Evolutionary conservation across 1,140 invertebrate species (phyloP), one percentile per base, ranked within the genome.

Genomic region (Microvelia longipes): DNA sequence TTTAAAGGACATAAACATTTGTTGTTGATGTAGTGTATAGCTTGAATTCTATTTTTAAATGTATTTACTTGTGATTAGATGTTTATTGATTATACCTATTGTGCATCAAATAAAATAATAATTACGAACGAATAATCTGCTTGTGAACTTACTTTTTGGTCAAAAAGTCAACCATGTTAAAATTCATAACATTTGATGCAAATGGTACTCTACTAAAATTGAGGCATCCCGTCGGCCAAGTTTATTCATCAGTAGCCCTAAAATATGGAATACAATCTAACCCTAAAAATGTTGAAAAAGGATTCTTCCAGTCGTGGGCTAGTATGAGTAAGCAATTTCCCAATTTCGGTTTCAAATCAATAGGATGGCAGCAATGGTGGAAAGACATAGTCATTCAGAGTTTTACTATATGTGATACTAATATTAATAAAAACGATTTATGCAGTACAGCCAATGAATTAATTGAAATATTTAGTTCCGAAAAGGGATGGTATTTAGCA

Each of bases 301-400:
- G 86, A 74, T 89, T 92, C 72, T 85, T 85, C 78, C 75, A 76
- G 24, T 84, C 84, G 71, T 91, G 84, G 77, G 84, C 81, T 71
- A 75, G 77, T 13, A 83, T 92, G 79, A 85, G 82, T 72, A 74
- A 77, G 62, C 78, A 86, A 68, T 85, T 92, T 81, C 93, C 92
- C 11, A 90, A 93, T 80, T 96, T 87, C 80, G 93, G 92, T 0
- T 80, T 81, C 70, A 77, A 81, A 24, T 85, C 85, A 0, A 80
- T 93, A 30, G 84, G 84, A 13, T 91, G 90, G 85, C 78, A 87
- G 75, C 81, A 87, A 60, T 96, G 93, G 92, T 96, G 93, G 93
- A 28, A 68, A 66, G 26, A 70, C 63, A 28, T 71, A 68, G 69
- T 73, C 15, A 64, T 30, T 69, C 60, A 14, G 14, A 68, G 60